Conservation (phyloP, 2,113 vertebrate species). For the Lipotes vexillifer region DNA sequence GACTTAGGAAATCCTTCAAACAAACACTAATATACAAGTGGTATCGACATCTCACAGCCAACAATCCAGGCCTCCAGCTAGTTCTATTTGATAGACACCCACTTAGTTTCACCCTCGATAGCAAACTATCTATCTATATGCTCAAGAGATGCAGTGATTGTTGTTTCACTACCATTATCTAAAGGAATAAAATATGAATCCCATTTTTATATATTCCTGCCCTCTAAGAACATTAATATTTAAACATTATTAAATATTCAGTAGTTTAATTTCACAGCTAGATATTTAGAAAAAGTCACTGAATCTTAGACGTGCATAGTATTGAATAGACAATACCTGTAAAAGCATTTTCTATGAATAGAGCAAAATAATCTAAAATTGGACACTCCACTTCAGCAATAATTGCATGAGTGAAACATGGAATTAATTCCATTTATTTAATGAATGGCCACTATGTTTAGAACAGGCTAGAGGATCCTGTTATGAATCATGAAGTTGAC, state of each 20-base stretch:
- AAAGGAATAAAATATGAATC: conserved; percentile 75
- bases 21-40: background rate
- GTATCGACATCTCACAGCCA: background rate
- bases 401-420: conserved; percentile 17
- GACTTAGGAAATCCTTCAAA: background rate
- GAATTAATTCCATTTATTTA: conserved; percentile 30
- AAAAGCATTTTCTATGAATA: background rate
- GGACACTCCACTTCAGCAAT: background rate
- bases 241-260: conserved; percentile 75
- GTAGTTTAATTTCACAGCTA: conserved; percentile 68
- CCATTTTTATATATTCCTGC: conserved; percentile 70
- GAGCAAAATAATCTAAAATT: conserved; percentile 33
- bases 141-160: conserved; percentile 58
- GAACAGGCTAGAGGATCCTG: background rate
- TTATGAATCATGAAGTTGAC: conserved; percentile 4
- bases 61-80: background rate
- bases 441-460: background rate
- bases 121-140: conserved; percentile 26
- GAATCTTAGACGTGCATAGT: conserved; percentile 1
- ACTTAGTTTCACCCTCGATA: background rate
- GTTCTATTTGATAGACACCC: background rate
- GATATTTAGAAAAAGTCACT: conserved; percentile 64
- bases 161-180: conserved; percentile 64
- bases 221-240: conserved; percentile 75
- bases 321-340: conserved; percentile 27